Evolutionary conservation across 2,888 invertebrate species (phyloP), one percentile per base, ranked within the genome.

Genomic region (Lottia gigantea): DNA sequence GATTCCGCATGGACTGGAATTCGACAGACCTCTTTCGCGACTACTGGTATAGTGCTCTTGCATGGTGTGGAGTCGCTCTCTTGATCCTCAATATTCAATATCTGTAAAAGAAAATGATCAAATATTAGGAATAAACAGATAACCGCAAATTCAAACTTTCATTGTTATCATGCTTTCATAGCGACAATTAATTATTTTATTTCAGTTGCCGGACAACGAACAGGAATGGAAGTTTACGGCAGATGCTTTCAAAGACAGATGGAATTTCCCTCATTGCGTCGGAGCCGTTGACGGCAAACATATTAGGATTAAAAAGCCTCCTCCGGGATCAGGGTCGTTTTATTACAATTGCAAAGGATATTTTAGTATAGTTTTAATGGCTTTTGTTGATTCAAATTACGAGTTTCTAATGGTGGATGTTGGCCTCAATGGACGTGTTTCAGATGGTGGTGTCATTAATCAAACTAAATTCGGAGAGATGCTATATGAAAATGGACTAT

Each of bases 231-330:
- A 16, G 14, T 6, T 25, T 68, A 31, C 31, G 26, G 72, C 65
- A 3, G 47, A 72, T 23, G 16, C 15, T 15, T 72, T 72, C 46
- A 4, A 23, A 15, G 31, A 62, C 16, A 23, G 68, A 19, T 72
- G 68, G 62, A 23, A 68, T 19, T 62, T 68, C 45, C 62, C 25
- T 40, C 62, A 26, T 26, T 25, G 26, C 46, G 23, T 68, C 12
- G 69, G 69, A 23, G 69, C 64, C 12, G 16, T 69, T n/a, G 69
- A 69, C 31, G 64, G 64, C 15, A 69, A 64, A 64, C 63, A 69
- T 40, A 45, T 69, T 14, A 47, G 63, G 19, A 72, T 72, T 23
- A 64, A 61, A 62, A 63, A 67, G 15, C 72, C 69, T n/a, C 72
- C 69, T n/a, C 15, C 12, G 55, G 25, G 61, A n/a, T 26, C 62